Base-by-base conservation (phyloP, 2,888 invertebrate species). In the Drosophila prolongata region DNA sequence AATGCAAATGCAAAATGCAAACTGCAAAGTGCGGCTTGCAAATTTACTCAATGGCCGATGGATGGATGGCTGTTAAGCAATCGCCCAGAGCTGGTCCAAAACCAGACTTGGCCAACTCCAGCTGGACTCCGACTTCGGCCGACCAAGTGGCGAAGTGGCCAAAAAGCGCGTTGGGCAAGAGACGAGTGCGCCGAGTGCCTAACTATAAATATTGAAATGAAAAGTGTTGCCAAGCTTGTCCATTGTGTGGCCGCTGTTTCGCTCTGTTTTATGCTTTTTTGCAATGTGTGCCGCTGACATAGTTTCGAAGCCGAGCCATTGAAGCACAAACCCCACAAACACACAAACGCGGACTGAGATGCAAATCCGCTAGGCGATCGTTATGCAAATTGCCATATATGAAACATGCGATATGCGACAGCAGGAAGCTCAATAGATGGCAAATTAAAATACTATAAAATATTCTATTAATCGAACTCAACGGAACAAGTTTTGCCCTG, bases 241-340 rank as follows among this genome's bases (percentile, higher is more conserved):
- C 55, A 58, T 59, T 75, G 64, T 74, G 16, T 71, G 50, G 9
- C 62, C 56, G 58, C 61, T 47, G 44, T 44, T 58, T 37, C 37
- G 57, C 34, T 35, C 30, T 37, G 43, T 72, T 68, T 67, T 68
- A 55, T 58, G 57, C 14, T 70, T 70, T 56, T 68, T 82, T 82
- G 79, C 79, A 72, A 75, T 79, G 56, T 69, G 77, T 69, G 77
- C 69, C 58, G 77, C 73, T 81, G 79, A 79, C 81, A 84, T 64
- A 81, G 80, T 80, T 80, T 53, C 14, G 14, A 53, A 35, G 59
- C 35, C 43, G 16, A 72, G 37, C 37, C 75, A 75, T 54, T 77
- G 72, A 78, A 64, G 73, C 68, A 76, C 76, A n/a, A n/a, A 46
- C 44, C 49, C 35, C 52, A 34, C 62, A 16, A 42, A 24, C 53